These are phyloP conservation scores for Falco peregrinus DNA, from an alignment of 2,797 vertebrate genomes.

Conservation along the genomic window DNA sequence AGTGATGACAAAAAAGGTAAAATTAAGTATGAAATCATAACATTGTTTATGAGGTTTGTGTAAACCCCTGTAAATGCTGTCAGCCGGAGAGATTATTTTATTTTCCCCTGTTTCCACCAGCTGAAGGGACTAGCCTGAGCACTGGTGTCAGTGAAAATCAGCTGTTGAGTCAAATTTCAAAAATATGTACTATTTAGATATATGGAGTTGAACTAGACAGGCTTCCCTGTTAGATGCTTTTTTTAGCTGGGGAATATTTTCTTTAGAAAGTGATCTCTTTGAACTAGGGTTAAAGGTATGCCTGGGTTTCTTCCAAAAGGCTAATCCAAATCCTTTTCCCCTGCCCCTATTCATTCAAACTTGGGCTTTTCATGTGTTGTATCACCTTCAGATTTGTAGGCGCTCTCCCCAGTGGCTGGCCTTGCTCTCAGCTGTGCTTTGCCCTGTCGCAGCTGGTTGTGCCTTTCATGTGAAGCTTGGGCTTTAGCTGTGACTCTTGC, in stretches of 20 bases:
- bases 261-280: background rate
- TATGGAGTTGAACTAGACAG: background rate
- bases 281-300: background rate
- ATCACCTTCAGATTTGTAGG: background rate
- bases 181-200: background rate
- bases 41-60: background rate
- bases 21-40: background rate
- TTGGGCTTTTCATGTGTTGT: background rate
- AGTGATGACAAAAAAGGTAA: background rate
- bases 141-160: background rate
- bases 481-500: background rate
- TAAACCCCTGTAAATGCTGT: background rate
- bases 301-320: background rate
- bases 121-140: background rate
- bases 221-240: background rate
- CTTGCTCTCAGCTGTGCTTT: background rate
- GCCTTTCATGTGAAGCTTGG: background rate
- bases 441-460: background rate
- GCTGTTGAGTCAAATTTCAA: background rate
- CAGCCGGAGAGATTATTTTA: background rate
- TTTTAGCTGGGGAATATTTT: background rate
- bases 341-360: background rate
- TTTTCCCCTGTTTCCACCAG: background rate
- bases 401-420: background rate
- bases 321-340: background rate